Evolutionary conservation across 2,113 vertebrate genomes (phyloP).

Genomic region (Pseudolaguvia tuberculata): DNA sequence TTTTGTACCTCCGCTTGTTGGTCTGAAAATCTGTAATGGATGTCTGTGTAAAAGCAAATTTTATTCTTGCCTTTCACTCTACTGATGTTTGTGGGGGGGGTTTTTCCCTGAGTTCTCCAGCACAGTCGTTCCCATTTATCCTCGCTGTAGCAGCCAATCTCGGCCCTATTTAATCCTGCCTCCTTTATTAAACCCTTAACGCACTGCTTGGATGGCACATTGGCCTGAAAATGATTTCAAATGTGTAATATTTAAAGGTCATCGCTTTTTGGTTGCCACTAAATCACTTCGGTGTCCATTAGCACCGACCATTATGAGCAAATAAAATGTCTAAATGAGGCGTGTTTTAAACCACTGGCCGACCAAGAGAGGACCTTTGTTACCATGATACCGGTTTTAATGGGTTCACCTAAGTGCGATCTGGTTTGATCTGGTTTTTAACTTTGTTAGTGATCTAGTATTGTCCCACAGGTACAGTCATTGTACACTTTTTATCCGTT

Average conservation of each 20-base stretch:
- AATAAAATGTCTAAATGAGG: conserved; percentile 20
- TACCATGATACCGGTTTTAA: not conserved
- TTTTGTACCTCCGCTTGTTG: not conserved
- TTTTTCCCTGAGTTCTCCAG: not conserved
- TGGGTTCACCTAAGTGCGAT: not conserved
- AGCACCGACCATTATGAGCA: not conserved
- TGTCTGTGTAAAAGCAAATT: no score
- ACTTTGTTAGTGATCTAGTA: not conserved
- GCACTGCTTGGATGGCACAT: not conserved
- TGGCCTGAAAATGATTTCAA: conserved; percentile 17
- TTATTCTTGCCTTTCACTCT: not conserved
- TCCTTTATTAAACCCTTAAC: not conserved
- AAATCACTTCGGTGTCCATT: conserved; percentile 2
- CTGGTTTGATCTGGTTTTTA: not conserved
- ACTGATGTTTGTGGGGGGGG: no score
- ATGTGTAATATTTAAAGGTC: conserved; percentile 17
- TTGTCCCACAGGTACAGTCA: not conserved
- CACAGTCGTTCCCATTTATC: not conserved
- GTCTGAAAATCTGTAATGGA: not conserved
- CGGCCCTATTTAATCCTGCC: not conserved
- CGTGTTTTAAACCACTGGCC: not conserved
- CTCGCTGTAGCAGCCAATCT: not conserved
- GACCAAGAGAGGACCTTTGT: not conserved
- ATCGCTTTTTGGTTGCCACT: not conserved
- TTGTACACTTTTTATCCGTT: no score